Evolutionary conservation across 1,140 invertebrate species (phyloP).

Genomic region (Mylabris phalerata): DNA sequence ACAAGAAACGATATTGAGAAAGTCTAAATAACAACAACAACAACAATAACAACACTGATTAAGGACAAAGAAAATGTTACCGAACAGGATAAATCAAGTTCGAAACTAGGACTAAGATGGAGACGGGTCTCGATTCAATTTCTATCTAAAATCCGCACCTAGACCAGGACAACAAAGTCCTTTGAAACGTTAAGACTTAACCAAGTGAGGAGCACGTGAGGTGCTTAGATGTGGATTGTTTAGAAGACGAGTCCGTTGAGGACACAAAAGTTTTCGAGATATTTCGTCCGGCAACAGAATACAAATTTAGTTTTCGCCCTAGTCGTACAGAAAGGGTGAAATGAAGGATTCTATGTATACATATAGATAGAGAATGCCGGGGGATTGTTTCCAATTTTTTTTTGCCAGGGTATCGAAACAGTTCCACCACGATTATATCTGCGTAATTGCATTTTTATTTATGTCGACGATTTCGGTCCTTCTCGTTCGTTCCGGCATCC

Average conservation of each 20-base stretch:
- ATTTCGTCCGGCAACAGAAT: slow-evolving; percentile 17
- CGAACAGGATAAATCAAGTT: slow-evolving; percentile 13
- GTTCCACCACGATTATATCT: slow-evolving; percentile 31
- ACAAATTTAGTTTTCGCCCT: slow-evolving; percentile 11
- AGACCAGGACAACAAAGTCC: slow-evolving; percentile 11
- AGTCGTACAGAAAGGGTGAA: not conserved
- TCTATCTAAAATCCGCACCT: slow-evolving; percentile 4
- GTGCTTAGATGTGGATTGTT: slow-evolving; percentile 11
- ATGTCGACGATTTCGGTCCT: slow-evolving; percentile 17
- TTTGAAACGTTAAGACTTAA: slow-evolving; percentile 15
- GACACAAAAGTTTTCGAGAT: slow-evolving; percentile 23
- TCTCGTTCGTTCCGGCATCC: not conserved
- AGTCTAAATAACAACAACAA: too few species aligned
- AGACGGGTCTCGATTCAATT: slow-evolving; percentile 13
- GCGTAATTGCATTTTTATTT: slow-evolving; percentile 36
- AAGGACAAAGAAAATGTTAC: too few species aligned
- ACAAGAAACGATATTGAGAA: too few species aligned
- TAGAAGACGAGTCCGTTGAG: slow-evolving; percentile 16
- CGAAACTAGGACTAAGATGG: not conserved
- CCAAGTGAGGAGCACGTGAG: slow-evolving; percentile 14
- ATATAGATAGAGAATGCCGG: not conserved
- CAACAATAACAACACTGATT: too few species aligned
- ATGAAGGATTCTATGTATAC: slow-evolving; percentile 19
- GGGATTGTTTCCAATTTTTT: not conserved
- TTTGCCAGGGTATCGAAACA: slow-evolving; percentile 20